Conservation (phyloP, 2,113 vertebrate genomes). For the Aleadryas rufinucha region DNA sequence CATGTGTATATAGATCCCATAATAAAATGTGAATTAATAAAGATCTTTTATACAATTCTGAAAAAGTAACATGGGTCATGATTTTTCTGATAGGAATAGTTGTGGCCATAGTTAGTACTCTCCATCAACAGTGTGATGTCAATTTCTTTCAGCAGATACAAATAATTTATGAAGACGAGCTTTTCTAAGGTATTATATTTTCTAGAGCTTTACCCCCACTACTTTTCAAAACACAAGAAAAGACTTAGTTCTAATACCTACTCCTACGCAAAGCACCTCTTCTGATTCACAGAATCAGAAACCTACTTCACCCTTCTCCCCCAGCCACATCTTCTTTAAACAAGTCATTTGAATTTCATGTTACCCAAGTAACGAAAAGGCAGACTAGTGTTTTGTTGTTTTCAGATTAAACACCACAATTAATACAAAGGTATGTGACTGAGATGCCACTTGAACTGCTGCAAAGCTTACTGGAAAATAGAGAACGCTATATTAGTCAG, state of each 20-base stretch:
- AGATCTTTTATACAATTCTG: constrained; percentile 5
- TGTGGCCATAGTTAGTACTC: constrained; percentile 24
- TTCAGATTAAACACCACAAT: not conserved
- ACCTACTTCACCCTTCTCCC: not conserved
- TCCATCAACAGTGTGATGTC: not conserved
- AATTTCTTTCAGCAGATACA: constrained; percentile 24
- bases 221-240: not conserved
- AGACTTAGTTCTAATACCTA: not conserved
- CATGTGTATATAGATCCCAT: not conserved
- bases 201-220: not conserved
- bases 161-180: not conserved
- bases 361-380: not conserved
- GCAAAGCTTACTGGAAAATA: not conserved
- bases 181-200: not conserved
- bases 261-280: not conserved
- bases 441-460: not conserved
- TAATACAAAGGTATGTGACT: not conserved
- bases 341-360: not conserved
- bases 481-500: not conserved
- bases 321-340: not conserved
- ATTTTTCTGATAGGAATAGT: constrained; percentile 32
- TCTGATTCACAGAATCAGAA: not conserved
- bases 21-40: not conserved
- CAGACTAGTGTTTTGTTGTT: not conserved
- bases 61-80: not conserved